phyloP scores from a whole-genome alignment of 2,113 vertebrate genomes.

The Saguinus imperator region DNA sequence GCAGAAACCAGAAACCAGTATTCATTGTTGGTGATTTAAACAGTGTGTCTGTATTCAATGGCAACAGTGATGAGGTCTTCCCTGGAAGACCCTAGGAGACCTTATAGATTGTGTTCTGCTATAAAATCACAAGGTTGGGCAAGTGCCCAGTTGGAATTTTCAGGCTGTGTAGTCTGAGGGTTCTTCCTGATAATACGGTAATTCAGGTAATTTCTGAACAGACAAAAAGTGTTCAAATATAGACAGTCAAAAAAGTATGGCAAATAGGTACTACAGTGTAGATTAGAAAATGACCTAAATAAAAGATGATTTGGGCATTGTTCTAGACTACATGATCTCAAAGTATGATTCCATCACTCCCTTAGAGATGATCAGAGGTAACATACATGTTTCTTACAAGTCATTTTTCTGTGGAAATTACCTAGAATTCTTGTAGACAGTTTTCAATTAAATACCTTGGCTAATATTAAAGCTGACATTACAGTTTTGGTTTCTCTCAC shows the following conservation, averaged over 20 bases:
- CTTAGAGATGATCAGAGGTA: neutral
- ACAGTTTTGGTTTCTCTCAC: neutral
- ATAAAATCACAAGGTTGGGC: neutral
- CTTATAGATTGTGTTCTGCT: neutral
- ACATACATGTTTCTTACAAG: neutral
- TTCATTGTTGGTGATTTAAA: neutral
- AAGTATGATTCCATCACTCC: neutral
- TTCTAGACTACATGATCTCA: neutral
- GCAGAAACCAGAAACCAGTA: neutral
- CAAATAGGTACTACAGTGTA: neutral
- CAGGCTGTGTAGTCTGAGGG: accelerated
- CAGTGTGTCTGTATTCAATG: neutral
- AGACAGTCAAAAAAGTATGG: neutral
- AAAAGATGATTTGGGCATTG: neutral
- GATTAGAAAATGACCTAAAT: neutral
- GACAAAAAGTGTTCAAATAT: neutral
- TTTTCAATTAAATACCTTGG: neutral
- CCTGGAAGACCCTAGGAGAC: neutral
- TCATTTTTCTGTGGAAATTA: neutral
- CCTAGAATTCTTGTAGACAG: neutral
- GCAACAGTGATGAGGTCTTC: neutral
- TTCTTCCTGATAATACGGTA: neutral
- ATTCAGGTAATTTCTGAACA: neutral
- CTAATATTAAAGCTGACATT: neutral
- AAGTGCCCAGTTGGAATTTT: neutral